These are phyloP conservation scores for Drosophila kohkoa DNA, from an alignment of 1,140 invertebrate species.

Conservation along the genomic window DNA sequence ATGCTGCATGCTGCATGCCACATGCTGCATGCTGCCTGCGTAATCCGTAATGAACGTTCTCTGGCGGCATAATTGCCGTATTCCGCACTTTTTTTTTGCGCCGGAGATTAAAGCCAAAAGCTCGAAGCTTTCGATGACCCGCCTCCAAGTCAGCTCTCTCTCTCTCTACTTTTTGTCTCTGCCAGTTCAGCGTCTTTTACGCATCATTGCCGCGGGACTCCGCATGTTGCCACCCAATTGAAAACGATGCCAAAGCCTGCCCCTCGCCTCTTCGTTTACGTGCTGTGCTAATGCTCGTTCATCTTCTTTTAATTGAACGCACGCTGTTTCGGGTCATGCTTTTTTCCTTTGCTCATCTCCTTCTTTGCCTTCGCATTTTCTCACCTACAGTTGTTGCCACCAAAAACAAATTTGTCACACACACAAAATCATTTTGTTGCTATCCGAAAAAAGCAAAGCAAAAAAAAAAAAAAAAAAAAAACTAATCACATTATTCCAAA, in stretches of 20 bases:
- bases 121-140: background rate
- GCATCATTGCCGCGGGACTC: conserved; percentile 41
- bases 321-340: conserved; percentile 36
- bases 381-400: background rate
- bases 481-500: conserved; percentile 21
- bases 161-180: conserved; percentile 2
- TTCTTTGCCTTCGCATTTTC: background rate
- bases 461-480: background rate
- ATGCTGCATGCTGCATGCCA: background rate
- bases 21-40: conserved; percentile 10
- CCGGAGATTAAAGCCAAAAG: conserved; percentile 17
- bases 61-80: conserved; percentile 44
- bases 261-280: conserved; percentile 9
- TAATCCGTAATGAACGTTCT: conserved; percentile 49
- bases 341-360: background rate
- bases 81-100: conserved; percentile 37
- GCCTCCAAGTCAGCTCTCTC: background rate
- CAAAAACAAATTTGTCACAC: no score
- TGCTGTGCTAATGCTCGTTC: conserved; percentile 39
- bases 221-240: conserved; percentile 16
- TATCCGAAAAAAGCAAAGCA: background rate
- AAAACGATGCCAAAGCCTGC: conserved; percentile 14
- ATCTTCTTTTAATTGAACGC: conserved; percentile 61
- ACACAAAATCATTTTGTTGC: background rate
- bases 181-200: conserved; percentile 54